Conservation (phyloP, 2,888 invertebrate genomes). For the Chorisops tibialis region DNA sequence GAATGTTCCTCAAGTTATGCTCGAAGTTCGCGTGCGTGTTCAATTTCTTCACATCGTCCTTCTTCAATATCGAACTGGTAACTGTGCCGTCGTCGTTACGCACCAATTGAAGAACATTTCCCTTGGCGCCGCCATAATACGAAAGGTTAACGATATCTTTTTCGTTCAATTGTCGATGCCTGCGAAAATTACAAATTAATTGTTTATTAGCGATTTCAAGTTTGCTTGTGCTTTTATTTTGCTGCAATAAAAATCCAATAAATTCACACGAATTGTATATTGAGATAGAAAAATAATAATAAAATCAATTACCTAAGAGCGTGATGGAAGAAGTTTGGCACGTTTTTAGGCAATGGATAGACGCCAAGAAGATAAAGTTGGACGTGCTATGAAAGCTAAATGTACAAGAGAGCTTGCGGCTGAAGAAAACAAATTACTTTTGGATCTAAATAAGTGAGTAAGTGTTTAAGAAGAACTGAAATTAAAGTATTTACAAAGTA, state of each 20-base stretch:
- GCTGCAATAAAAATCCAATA: not conserved
- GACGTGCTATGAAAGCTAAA: slow-evolving; percentile 14
- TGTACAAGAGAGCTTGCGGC: slow-evolving; percentile 1
- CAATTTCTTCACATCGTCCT: slow-evolving; percentile 34
- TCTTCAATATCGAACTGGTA: slow-evolving; percentile 52
- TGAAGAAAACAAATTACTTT: not conserved
- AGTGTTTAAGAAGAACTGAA: not conserved
- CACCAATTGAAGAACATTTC: slow-evolving; percentile 63
- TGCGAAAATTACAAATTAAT: not conserved
- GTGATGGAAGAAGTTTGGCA: not conserved
- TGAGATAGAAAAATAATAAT: not conserved
- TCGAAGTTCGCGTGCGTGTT: slow-evolving; percentile 46
- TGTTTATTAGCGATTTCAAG: not conserved
- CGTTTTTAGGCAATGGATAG: slow-evolving; percentile 2
- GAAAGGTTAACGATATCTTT: slow-evolving; percentile 49
- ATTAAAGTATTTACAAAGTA: not conserved
- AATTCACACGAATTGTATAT: not conserved
- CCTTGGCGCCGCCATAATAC: slow-evolving; percentile 71
- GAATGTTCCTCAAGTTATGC: slow-evolving; percentile 59
- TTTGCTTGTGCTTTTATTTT: not conserved
- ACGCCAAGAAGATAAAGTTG: slow-evolving; percentile 5
- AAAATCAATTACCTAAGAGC: slow-evolving; percentile 22
- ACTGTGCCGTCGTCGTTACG: slow-evolving; percentile 56
- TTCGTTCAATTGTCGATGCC: slow-evolving; percentile 1
- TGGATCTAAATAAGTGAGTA: not conserved